Evolutionary conservation across 2,888 invertebrate species (phyloP), one percentile per base, ranked within the genome.

Genomic region (Chirona hameri): DNA sequence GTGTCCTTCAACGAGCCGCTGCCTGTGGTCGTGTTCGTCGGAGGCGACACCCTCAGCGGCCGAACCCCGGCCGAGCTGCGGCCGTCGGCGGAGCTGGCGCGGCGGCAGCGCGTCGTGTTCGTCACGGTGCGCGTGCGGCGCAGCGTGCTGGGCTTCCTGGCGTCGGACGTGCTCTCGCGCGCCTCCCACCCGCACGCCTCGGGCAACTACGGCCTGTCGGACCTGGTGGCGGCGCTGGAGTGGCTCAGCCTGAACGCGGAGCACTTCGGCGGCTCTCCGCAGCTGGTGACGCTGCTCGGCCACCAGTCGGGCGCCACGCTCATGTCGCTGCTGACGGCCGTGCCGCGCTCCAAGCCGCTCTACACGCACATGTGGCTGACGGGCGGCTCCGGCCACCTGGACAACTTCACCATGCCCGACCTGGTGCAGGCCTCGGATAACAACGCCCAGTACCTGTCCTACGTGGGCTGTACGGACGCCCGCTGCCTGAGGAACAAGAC

Each of bases 81-180:
- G 15, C 81, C 79, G 2, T 82, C 83, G 10, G 81, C 83, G 14
- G 27, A n/a, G 76, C 92, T 95, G 84, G 93, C 95, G 0, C 91
- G 92, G 81, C 92, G 93, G 4, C 92, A 93, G 84, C 94, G 95
- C 87, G 93, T 95, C 2, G 92, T 97, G 14, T 94, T 95, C 87
- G 96, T 97, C 1, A 91, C 94, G 84, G 95, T 96, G 7, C 95
- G 96, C 87, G 96, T 96, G 89, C 91, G 96, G 86, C 89, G 93
- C 65, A 90, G 90, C 24, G 88, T 89, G 0, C 89, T 91, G 84
- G 97, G 97, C 7, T 97, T 96, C 87, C 89, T 97, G 81, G 93
- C 96, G 0, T 86, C 83, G 39, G 82, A 83, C 15, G 79, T 31
- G 14, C 55, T 85, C 18, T 83, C 83, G 12, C 83, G 83, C 10